Evolutionary conservation across 1,140 invertebrate species (phyloP), one percentile per base, ranked within the genome.

Genomic region (Mylabris phalerata): DNA sequence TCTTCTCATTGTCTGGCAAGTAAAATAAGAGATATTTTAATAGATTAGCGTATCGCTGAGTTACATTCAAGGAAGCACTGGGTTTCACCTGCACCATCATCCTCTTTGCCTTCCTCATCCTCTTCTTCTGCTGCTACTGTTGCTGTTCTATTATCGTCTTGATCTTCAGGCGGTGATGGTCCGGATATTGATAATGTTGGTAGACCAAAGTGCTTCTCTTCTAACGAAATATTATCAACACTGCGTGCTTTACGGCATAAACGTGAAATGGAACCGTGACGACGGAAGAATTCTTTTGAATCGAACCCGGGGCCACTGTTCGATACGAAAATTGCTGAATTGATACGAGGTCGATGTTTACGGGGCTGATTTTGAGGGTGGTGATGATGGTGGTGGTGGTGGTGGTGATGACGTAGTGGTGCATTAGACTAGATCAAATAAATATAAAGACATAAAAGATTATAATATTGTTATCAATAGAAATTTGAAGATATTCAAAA

Each of bases 171-270:
- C 27, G 87, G 87, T n/a, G 85, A 88, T 0, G 87, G 87, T 50
- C 87, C 86, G 10, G 86, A 88, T 6, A 90, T 79, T 32, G 86
- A 88, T 3, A 89, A 77, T 55, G 86, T 87, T 41, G 87, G 87
- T 63, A 89, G 73, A 26, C 85, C 85, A 57, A 85, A 87, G 56
- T 86, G 82, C 49, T 67, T 64, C 9, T 76, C 75, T 26, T 79
- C 77, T 56, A 77, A 65, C 43, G 80, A 82, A 50, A 84, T 79
- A 67, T 84, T 84, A 67, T 84, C 82, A 63, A 82, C 83, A 75
- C 83, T 88, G 76, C 85, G 84, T 65, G 87, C 86, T 73, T 88
- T 88, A 9, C 87, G 80, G 69, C 87, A 90, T 41, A 88, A 73
- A 60, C 83, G 82, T 13, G 87, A 89, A 60, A 87, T 85, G n/a